Percentiles rank a stretch among this genome's conserved stretches.
phyloP scores from a whole-genome alignment of 2,888 invertebrate species.

The Thecocarcelia acutangulata region DNA sequence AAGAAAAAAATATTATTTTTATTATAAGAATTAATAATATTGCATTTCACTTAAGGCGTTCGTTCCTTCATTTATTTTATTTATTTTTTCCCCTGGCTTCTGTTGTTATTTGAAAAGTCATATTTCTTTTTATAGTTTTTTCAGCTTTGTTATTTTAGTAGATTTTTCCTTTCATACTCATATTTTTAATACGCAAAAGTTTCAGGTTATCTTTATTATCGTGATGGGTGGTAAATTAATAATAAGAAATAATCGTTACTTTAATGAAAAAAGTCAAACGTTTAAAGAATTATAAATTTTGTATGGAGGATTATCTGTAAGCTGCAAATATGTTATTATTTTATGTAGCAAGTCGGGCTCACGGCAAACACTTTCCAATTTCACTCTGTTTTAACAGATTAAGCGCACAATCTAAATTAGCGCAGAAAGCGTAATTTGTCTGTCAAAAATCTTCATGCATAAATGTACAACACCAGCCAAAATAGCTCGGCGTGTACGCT shows the following conservation, averaged over 20 bases:
- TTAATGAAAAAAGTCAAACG: conserved; percentile 26
- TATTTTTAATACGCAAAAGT: conserved; percentile 38
- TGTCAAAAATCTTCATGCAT: too few relatives aligned
- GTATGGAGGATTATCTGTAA: too few relatives aligned
- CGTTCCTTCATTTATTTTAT: conserved; percentile 25
- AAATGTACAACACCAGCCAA: too few relatives aligned
- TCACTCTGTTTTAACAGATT: too few relatives aligned
- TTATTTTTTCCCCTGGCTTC: conserved; percentile 37
- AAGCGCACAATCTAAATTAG: too few relatives aligned
- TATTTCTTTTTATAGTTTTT: conserved; percentile 64
- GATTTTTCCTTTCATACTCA: conserved; percentile 32
- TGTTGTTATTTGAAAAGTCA: conserved; percentile 59
- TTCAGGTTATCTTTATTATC: conserved; percentile 60
- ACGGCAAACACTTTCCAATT: too few relatives aligned
- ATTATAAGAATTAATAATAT: conserved; percentile 42
- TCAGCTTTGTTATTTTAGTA: conserved; percentile 37
- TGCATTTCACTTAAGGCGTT: conserved; percentile 55
- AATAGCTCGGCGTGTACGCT: too few relatives aligned
- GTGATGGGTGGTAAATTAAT: conserved; percentile 69
- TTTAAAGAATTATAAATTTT: conserved; percentile 16
- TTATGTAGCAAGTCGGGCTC: too few relatives aligned
- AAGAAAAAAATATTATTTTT: conserved; percentile 39
- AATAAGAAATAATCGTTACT: conserved; percentile 40
- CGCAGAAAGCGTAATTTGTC: too few relatives aligned
- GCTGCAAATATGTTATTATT: too few relatives aligned